phyloP scores from a whole-genome alignment of 2,888 invertebrate genomes.

The Thereva nobilitata region DNA sequence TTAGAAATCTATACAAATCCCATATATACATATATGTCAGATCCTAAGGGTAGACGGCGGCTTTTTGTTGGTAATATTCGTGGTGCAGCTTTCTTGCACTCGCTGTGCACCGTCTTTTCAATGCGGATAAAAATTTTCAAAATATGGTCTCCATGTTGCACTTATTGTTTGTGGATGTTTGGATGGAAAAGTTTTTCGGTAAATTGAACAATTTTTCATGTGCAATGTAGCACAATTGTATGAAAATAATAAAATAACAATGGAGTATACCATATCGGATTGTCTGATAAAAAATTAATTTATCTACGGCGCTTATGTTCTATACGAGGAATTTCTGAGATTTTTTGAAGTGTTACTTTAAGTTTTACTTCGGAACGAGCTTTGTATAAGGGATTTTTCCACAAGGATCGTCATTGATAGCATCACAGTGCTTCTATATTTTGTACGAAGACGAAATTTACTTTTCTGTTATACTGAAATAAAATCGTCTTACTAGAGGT shows the following conservation, averaged over 20 bases:
- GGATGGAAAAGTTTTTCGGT: slow-evolving; percentile 19
- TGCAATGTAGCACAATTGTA: slow-evolving; percentile 13
- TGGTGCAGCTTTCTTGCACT: not conserved
- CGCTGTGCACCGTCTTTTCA: not conserved
- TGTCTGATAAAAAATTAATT: not conserved
- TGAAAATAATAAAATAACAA: slow-evolving; percentile 21
- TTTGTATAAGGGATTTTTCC: not conserved
- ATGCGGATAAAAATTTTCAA: not conserved
- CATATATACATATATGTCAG: too few species aligned
- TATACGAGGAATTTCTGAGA: slow-evolving; percentile 5
- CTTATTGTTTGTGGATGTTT: not conserved
- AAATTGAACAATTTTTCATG: slow-evolving; percentile 39
- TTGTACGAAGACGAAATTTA: too few species aligned
- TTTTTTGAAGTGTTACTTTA: slow-evolving; percentile 3
- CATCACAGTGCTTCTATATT: too few species aligned
- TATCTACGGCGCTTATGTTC: not conserved
- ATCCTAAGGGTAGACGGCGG: too few species aligned
- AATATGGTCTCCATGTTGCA: not conserved
- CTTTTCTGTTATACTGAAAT: too few species aligned
- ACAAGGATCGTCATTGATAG: too few species aligned
- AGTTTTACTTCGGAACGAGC: not conserved
- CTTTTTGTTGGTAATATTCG: too few species aligned
- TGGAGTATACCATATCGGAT: not conserved
- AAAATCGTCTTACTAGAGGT: too few species aligned
- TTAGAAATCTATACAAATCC: not conserved